A percentile compares a stretch with the other conserved stretches of the same genome.
Conservation (phyloP, 2,888 invertebrate genomes). For the Ditula angustiorana region DNA sequence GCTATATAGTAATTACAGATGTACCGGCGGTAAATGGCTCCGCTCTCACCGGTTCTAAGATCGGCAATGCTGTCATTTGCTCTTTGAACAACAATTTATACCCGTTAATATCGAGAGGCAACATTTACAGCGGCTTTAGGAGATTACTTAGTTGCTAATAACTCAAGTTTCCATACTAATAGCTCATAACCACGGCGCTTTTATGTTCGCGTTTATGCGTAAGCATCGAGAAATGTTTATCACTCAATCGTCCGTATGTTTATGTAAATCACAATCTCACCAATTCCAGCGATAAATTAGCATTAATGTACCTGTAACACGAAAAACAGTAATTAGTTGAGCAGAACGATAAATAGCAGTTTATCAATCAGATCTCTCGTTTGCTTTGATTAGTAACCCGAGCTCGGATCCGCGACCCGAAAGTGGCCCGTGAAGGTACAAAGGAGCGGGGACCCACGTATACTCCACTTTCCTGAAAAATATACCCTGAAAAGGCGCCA, state of each 20-base stretch:
- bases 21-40: constrained; percentile 78
- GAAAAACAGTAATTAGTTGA: constrained; percentile 48
- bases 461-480: constrained; percentile 79
- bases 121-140: constrained; percentile 57
- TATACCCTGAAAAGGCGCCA: constrained; percentile 75
- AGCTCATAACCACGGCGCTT: constrained; percentile 52
- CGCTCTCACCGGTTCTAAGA: constrained; percentile 58
- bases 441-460: constrained; percentile 59
- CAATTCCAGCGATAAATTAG: constrained; percentile 53
- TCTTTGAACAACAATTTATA: constrained; percentile 69
- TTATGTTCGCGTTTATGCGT: constrained; percentile 26
- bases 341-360: constrained; percentile 37
- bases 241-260: constrained; percentile 41
- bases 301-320: constrained; percentile 53
- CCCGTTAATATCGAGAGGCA: constrained; percentile 63
- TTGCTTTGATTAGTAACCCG: constrained; percentile 41
- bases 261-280: constrained; percentile 58
- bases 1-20: constrained; percentile 79
- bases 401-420: constrained; percentile 23
- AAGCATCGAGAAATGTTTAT: constrained; percentile 30
- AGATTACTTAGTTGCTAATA: constrained; percentile 61
- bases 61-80: constrained; percentile 72
- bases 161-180: constrained; percentile 64
- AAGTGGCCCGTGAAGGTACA: constrained; percentile 52
- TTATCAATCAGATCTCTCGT: constrained; percentile 42